Evolutionary conservation across 2,797 vertebrate genomes (phyloP), one percentile per base, ranked within the genome.

Genomic region (Carcharodon carcharias): DNA sequence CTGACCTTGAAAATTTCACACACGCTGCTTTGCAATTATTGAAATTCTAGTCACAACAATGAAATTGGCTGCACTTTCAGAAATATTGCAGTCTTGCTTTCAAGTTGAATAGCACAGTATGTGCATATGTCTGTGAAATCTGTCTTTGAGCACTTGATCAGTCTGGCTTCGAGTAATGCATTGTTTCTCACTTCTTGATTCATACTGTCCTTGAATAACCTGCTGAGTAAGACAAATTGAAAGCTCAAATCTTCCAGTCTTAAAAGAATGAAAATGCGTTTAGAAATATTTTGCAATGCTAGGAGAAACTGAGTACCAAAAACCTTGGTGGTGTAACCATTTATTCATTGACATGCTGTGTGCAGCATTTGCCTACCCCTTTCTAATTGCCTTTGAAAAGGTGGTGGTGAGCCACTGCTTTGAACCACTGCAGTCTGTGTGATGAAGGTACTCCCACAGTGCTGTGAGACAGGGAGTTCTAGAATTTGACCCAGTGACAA

Each of bases 41-140:
- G 56, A 91, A 91, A 91, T 91, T 91, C 88, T 58, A 58, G 56
- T 91, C 88, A 91, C 26, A 88, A 61, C 88, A 91, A 91, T 91
- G 56, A 91, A 61, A 91, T 91, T 61, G 56, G 88, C 54, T n/a
- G 56, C 56, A 16, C 11, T 58, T 91, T 61, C 12, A 63, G 14
- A 91, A 91, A 58, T 61, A 91, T 58, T 91, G 54, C 28, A 91
- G 58, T n/a, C 0, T 12, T 63, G 56, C 56, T 91, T 91, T 63
- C 28, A 88, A 56, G 85, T 28, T 88, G 85, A 45, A 61, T 58
- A 91, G 56, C 28, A 35, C 14, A 16, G 56, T n/a, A 61, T 89
- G 50, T 89, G 54, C 11, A 31, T 18, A 31, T 61, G 31, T 91
- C 54, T 91, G 28, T 91, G 56, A 91, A 88, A 54, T 45, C 40